These are phyloP conservation scores for Centropus bengalensis DNA, from an alignment of 2,113 vertebrate species.

Conservation along the genomic window DNA sequence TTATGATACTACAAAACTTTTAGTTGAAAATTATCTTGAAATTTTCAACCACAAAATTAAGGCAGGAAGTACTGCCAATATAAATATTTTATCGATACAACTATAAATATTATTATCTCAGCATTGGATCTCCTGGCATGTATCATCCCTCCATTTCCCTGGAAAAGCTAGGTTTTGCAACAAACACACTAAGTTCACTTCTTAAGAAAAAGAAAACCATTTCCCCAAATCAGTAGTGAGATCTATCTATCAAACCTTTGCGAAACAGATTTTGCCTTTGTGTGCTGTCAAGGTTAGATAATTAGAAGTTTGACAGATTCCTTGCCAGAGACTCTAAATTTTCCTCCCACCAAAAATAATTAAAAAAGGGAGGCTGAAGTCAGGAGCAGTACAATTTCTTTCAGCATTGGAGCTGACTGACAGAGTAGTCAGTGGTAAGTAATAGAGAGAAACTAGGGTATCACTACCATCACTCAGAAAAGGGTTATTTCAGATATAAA, in stretches of 20 bases:
- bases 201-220: neutral
- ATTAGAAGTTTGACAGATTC: neutral
- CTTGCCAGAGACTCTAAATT: neutral
- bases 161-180: neutral
- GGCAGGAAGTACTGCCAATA: neutral
- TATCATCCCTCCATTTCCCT: neutral
- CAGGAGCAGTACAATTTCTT: neutral
- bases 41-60: neutral
- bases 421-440: neutral
- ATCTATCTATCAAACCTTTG: neutral
- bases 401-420: neutral
- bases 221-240: neutral
- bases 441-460: neutral
- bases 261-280: neutral
- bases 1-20: neutral
- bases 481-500: neutral
- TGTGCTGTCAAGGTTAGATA: neutral
- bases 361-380: neutral
- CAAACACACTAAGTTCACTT: neutral
- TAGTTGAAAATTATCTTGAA: neutral
- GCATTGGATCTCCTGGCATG: neutral
- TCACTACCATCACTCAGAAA: neutral
- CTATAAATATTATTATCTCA: neutral
- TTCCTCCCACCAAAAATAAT: too few relatives aligned
- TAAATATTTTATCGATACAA: neutral